Evolutionary conservation across 2,113 vertebrate species (phyloP).

Genomic region (Coracopsis vasa): DNA sequence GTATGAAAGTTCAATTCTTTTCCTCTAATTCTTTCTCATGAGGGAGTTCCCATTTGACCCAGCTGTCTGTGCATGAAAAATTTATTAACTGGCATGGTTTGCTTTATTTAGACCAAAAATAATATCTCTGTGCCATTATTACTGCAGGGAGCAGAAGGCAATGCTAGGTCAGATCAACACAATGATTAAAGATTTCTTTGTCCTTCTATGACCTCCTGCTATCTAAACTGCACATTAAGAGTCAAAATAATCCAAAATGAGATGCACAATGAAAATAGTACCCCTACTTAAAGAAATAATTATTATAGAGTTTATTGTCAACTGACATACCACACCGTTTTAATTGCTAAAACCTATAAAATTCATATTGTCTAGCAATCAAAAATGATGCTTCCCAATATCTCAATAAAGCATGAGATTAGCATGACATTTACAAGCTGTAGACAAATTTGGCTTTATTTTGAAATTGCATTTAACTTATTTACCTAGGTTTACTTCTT

Average conservation of each 20-base stretch:
- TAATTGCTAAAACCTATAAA: background rate
- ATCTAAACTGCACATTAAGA: background rate
- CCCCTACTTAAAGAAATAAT: background rate
- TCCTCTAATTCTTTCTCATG: background rate
- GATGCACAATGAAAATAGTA: background rate
- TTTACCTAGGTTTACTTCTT: background rate
- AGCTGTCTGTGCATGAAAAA: conserved; percentile 33
- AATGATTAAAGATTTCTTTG: conserved; percentile 17
- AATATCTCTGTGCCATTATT: conserved; percentile 37
- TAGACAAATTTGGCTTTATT: background rate
- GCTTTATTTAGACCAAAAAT: conserved; percentile 53
- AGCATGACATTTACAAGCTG: background rate
- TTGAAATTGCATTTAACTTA: background rate
- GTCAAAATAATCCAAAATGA: background rate
- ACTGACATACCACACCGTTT: background rate
- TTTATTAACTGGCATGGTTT: conserved; percentile 40
- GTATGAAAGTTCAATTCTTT: background rate
- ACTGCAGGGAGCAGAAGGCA: conserved; percentile 28
- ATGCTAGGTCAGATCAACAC: background rate
- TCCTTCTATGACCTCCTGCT: conserved; percentile 22
- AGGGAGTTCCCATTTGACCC: conserved; percentile 23
- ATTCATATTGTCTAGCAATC: background rate
- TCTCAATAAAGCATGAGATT: background rate
- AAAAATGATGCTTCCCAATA: background rate
- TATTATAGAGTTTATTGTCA: background rate